Conservation (phyloP, 2,797 vertebrate species). For the Poecilia picta region DNA sequence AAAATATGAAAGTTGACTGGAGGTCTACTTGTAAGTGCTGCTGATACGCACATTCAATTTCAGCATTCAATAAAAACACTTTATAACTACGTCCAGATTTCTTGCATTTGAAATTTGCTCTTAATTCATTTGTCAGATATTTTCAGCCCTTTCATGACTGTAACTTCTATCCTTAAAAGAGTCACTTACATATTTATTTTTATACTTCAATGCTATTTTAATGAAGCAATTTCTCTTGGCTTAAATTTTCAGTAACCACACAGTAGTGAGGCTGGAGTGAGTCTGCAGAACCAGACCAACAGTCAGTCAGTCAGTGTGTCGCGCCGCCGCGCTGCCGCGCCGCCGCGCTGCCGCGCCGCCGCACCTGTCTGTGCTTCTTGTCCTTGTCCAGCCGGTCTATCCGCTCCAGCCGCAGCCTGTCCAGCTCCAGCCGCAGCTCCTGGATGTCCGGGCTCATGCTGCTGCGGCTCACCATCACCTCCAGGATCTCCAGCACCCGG, state of each 20-base stretch:
- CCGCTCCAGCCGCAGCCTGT: slow-evolving; percentile 92
- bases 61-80: not conserved
- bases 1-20: not conserved
- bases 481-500: slow-evolving; percentile 94
- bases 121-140: not conserved
- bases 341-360: too few species aligned
- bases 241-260: not conserved
- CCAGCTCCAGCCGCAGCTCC: slow-evolving; percentile 95
- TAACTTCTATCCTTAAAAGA: not conserved
- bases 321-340: not conserved
- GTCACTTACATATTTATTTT: not conserved
- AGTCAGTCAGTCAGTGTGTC: not conserved
- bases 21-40: not conserved
- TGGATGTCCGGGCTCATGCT: slow-evolving; percentile 92
- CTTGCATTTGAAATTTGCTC: not conserved
- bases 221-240: not conserved
- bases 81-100: not conserved
- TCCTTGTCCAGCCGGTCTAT: slow-evolving; percentile 94
- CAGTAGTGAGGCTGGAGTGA: not conserved
- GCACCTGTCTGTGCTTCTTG: slow-evolving; percentile 90
- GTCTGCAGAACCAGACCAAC: not conserved
- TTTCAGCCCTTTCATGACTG: not conserved
- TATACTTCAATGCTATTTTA: not conserved
- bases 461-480: slow-evolving; percentile 94
- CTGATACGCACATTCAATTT: not conserved